Evolutionary conservation across 2,113 vertebrate genomes (phyloP).

Genomic region (Bombycilla garrulus): DNA sequence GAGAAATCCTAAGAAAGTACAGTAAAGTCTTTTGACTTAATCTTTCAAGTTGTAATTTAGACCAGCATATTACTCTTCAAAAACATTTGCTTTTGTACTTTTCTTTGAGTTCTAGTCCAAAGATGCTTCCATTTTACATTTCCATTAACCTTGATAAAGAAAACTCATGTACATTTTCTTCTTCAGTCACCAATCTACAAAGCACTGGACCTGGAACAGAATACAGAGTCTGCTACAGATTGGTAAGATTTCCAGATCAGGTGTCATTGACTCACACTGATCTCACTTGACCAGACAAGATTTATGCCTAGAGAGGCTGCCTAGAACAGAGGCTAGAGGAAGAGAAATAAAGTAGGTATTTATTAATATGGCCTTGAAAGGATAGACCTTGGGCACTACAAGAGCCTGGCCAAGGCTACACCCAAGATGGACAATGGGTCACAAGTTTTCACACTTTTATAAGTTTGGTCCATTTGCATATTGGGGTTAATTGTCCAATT

Average conservation of each 20-base stretch:
- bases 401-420: too few relatives aligned
- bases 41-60: neutral
- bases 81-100: neutral
- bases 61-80: neutral
- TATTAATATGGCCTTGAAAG: neutral
- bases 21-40: neutral
- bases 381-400: too few relatives aligned
- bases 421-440: accelerated
- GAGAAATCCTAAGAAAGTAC: neutral
- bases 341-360: neutral
- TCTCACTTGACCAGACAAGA: neutral
- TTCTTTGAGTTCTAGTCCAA: neutral
- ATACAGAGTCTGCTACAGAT: neutral
- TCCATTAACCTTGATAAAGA: neutral
- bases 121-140: neutral
- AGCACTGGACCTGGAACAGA: neutral
- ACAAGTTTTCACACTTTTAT: neutral
- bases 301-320: neutral
- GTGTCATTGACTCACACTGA: neutral
- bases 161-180: neutral
- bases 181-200: neutral
- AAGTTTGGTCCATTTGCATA: neutral
- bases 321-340: neutral
- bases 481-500: neutral
- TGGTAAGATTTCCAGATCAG: neutral